Base-by-base conservation (phyloP, 1,140 invertebrate species). In the Littorina saxatilis region DNA sequence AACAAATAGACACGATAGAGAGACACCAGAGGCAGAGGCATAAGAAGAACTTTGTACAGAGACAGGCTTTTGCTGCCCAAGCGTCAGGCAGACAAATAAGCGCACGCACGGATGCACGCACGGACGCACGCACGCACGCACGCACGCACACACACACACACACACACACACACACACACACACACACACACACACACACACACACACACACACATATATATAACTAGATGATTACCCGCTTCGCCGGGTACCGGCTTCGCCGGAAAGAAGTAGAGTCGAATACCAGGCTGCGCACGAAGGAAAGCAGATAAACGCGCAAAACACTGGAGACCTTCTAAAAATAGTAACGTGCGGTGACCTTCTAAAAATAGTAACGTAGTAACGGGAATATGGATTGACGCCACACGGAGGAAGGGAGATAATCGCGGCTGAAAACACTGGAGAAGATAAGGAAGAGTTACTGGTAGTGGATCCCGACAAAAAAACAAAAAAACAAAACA, bases 111-210 rank as follows among this genome's bases (percentile, higher is more conserved):
- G 9, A 58, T 23, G n/a, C 55, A 58, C 55, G n/a, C 55, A 58
- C 23, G n/a, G 9, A 58, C 55, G n/a, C 55, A 58, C 23, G n/a
- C 7, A 58, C 55, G n/a, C 55, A 58, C 55, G n/a, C 55, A 23
- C 55, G n/a, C n/a, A 23, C 55, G n/a, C 55, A 23, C 55, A 23
- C 55, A 23, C 55, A 58, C 55, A 58, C 55, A 58, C 55, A 58
- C 55, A 58, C 55, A 58, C 55, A 58, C 55, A 58, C 55, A 58
- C 55, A 58, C 55, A 58, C 55, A 58, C 55, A 58, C 55, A 58
- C 55, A 58, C 55, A 58, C 55, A 58, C 55, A 58, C 55, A 58
- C 55, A 58, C 55, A 23, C 55, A 58, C 55, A 58, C 55, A 58
- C 55, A 58, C 55, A 58, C 55, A 58, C 55, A 58, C 55, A 58